Conservation (phyloP, 2,888 invertebrate genomes). For the Rhagonycha lutea region DNA sequence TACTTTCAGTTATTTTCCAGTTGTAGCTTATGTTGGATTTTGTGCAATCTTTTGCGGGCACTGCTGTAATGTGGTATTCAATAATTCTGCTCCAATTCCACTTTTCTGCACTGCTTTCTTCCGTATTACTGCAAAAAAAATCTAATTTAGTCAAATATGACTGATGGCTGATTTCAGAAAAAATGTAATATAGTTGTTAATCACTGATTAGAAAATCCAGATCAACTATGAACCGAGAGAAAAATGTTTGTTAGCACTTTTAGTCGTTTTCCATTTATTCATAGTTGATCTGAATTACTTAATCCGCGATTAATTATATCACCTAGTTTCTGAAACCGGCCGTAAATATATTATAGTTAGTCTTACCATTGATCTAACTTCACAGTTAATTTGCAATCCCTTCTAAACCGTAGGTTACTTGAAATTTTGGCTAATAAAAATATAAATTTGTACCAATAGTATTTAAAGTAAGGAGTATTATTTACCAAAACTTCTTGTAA, state of each 20-base stretch:
- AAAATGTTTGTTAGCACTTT: too few relatives aligned
- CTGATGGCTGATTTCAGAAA: too few relatives aligned
- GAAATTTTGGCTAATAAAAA: background rate
- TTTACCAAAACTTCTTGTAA: too few relatives aligned
- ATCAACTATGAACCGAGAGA: too few relatives aligned
- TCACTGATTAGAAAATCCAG: too few relatives aligned
- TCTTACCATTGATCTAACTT: background rate
- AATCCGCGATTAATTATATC: too few relatives aligned
- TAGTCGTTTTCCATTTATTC: too few relatives aligned
- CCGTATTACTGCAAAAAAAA: background rate
- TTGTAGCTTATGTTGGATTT: background rate
- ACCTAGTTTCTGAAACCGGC: too few relatives aligned
- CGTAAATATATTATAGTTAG: background rate
- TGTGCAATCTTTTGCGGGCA: background rate
- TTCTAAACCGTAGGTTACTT: background rate
- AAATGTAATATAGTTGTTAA: too few relatives aligned
- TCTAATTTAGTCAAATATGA: background rate
- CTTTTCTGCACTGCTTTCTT: background rate
- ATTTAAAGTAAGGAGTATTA: too few relatives aligned
- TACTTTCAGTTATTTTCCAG: background rate
- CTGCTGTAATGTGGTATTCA: background rate
- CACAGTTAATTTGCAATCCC: background rate
- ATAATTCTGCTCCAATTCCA: background rate
- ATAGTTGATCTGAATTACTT: too few relatives aligned
- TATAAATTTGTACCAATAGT: background rate